Evolutionary conservation across 1,140 invertebrate species (phyloP).

Genomic region (Patella vulgata): DNA sequence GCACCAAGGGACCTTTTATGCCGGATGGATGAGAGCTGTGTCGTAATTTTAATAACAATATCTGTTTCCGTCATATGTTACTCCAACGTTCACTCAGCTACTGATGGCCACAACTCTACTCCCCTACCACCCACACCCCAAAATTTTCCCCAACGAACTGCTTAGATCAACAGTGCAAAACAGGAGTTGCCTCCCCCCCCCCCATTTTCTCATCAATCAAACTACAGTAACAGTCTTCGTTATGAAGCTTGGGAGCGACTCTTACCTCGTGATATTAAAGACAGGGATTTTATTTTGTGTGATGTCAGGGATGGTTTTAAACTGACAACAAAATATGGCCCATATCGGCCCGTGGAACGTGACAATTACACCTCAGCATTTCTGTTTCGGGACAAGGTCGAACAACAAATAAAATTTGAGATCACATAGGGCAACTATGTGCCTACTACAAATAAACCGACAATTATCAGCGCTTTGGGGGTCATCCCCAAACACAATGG

Average conservation of each 20-base stretch:
- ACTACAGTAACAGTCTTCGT: background rate
- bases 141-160: background rate
- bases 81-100: constrained; percentile 1
- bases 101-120: constrained; percentile 1
- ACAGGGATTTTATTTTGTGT: background rate
- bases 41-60: constrained; percentile 10
- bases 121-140: background rate
- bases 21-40: constrained; percentile 2
- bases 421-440: background rate
- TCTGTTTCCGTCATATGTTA: background rate
- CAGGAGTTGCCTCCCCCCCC: too few species aligned
- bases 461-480: background rate
- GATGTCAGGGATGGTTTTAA: constrained; percentile 3
- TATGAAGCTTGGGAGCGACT: background rate
- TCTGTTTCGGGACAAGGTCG: background rate
- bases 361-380: constrained; percentile 8
- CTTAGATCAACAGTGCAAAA: background rate
- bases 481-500: constrained; percentile 2
- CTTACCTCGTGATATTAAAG: background rate
- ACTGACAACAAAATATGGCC: too few species aligned
- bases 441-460: background rate
- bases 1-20: constrained; percentile 9
- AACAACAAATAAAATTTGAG: constrained; percentile 6
- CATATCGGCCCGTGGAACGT: constrained; percentile 2
- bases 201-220: too few species aligned